These are phyloP conservation scores for Saccostrea cuccullata DNA, from an alignment of 1,140 invertebrate species.

Conservation along the genomic window DNA sequence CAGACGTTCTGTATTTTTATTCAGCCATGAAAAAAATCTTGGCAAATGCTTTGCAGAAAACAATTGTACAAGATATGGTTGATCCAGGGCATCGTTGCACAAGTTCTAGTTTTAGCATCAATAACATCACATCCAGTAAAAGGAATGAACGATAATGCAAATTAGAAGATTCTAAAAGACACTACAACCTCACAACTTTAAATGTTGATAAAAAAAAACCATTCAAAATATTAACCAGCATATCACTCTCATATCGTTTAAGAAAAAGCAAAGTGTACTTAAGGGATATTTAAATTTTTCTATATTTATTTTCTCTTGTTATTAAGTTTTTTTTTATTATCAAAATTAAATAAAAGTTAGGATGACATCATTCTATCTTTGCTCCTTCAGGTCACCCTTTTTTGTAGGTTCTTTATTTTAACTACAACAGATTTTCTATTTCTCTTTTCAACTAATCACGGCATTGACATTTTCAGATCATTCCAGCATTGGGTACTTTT, in stretches of 20 bases:
- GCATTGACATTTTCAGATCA: too few relatives aligned
- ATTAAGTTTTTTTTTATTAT: too few relatives aligned
- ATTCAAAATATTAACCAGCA: not conserved
- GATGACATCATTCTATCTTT: too few relatives aligned
- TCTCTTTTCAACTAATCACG: too few relatives aligned
- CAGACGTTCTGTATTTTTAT: constrained; percentile 13
- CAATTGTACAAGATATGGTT: not conserved
- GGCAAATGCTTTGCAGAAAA: constrained; percentile 2
- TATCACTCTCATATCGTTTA: not conserved
- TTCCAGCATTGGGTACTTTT: too few relatives aligned
- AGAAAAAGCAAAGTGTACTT: not conserved
- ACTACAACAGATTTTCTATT: too few relatives aligned
- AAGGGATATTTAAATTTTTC: not conserved
- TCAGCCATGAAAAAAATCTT: constrained; percentile 7
- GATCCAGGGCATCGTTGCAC: not conserved
- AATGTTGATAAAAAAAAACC: not conserved
- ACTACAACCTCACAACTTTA: not conserved
- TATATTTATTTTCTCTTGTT: not conserved
- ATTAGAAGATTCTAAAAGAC: too few relatives aligned
- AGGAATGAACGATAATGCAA: not conserved
- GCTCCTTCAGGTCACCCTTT: too few relatives aligned
- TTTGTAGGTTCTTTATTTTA: too few relatives aligned
- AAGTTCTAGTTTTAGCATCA: not conserved
- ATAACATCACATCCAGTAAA: not conserved
- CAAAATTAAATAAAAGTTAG: too few relatives aligned